A percentile compares a stretch with the other conserved stretches of the same genome.
Conservation (phyloP, 2,113 vertebrate genomes). For the Channa maculata region DNA sequence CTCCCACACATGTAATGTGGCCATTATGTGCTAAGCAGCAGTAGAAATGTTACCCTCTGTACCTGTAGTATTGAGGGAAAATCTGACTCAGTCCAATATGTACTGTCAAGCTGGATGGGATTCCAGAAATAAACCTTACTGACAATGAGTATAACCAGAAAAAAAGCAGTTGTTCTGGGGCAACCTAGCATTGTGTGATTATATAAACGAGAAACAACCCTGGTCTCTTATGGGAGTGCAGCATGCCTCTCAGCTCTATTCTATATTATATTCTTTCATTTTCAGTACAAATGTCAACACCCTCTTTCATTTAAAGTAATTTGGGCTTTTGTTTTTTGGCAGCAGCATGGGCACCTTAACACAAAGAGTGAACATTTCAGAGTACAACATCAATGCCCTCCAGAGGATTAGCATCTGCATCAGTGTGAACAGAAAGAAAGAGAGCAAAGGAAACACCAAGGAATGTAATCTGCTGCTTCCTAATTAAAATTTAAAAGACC, state of each 20-base stretch:
- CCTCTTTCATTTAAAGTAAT: too few relatives aligned
- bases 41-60: constrained; percentile 56
- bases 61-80: constrained; percentile 64
- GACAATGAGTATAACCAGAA: constrained; percentile 38
- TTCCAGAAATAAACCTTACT: constrained; percentile 63
- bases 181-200: neutral
- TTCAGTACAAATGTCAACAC: too few relatives aligned
- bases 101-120: constrained; percentile 41
- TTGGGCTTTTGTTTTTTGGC: constrained; percentile 30
- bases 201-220: constrained; percentile 23
- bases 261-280: neutral
- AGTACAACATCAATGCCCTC: constrained; percentile 8
- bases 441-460: constrained; percentile 6
- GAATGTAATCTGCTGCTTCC: constrained; percentile 47
- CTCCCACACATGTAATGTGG: constrained; percentile 68
- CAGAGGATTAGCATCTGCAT: constrained; percentile 55
- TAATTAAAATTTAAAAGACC: constrained; percentile 61
- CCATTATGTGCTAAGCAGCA: constrained; percentile 45
- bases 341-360: constrained; percentile 20
- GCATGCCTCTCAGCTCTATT: neutral
- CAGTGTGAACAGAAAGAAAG: constrained; percentile 32
- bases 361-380: constrained; percentile 49
- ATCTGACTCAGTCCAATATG: constrained; percentile 57
- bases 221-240: neutral
- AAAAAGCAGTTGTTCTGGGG: constrained; percentile 23